phyloP scores from a whole-genome alignment of 2,797 vertebrate species.

The Petrocephalus schoutedeni region DNA sequence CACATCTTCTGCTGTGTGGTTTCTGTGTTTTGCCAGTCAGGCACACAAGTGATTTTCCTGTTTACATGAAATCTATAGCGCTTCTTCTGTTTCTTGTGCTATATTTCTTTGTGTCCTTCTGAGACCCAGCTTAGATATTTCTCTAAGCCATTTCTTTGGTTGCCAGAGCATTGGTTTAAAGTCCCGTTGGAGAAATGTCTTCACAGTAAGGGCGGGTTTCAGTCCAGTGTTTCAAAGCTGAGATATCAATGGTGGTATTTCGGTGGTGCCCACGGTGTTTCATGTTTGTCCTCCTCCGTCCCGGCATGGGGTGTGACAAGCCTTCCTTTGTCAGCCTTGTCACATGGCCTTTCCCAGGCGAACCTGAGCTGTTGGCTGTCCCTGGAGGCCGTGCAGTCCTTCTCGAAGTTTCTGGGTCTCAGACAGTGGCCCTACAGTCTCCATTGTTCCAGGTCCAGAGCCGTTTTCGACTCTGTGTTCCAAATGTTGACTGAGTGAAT shows the following conservation, averaged over 20 bases:
- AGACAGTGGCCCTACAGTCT: neutral
- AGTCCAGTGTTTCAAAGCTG: neutral
- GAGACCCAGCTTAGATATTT: neutral
- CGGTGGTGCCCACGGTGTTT: neutral
- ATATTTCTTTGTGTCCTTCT: neutral
- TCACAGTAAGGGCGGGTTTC: neutral
- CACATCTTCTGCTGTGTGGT: neutral
- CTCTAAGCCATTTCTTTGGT: neutral
- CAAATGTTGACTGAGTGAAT: neutral
- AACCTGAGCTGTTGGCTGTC: neutral
- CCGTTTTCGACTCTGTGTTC: neutral
- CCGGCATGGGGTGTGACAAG: neutral
- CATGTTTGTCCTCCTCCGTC: neutral
- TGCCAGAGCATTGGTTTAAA: neutral
- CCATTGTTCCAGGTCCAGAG: neutral
- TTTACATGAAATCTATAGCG: neutral
- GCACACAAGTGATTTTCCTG: neutral
- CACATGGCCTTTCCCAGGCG: neutral
- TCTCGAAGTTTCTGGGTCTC: neutral
- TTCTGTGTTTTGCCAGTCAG: neutral
- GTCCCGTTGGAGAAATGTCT: neutral
- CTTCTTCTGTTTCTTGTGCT: neutral
- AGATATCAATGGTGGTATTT: neutral
- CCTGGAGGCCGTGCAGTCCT: neutral
- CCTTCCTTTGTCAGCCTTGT: neutral